Evolutionary conservation across 1,140 invertebrate genomes (phyloP), one percentile per base, ranked within the genome.

Genomic region (Pseudomyrmex concolor): DNA sequence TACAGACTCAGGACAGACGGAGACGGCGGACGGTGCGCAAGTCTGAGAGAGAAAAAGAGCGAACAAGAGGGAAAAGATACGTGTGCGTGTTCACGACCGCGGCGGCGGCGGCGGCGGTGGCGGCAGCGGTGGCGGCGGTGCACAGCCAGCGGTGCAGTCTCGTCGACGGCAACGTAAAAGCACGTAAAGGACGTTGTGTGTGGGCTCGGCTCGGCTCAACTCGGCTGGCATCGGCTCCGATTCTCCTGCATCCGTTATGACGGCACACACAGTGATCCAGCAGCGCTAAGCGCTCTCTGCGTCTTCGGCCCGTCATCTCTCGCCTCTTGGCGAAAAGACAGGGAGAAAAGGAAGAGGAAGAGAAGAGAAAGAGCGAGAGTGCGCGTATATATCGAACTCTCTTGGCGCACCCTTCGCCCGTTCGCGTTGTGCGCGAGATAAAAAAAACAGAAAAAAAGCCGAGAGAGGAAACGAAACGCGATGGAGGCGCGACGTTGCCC

Each of bases 171-270:
- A 5, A 19, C 15, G 60, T 10, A 13, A 76, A 15, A 51, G 71
- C 34, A 85, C 59, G 63, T 60, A 77, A 57, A 62, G 71, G 63
- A 78, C 81, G 80, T 82, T 59, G 73, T 81, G 85, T 87, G 85
- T 89, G 88, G 84, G 86, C 84, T 89, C 63, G 84, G 84, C 80
- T 89, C 84, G 73, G 72, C 45, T 84, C 59, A 10, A 60, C n/a
- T 85, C 71, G 50, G 8, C n/a, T 64, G n/a, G 48, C 48, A 48
- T 62, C 64, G 73, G 48, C 50, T 57, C 59, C 72, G 45, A 72
- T 83, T 83, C 74, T 83, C 78, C 60, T 70, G 78, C 82, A 83
- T 85, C 82, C 85, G 85, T 88, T 90, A 90, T 89, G 87, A 89
- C 89, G 77, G 34, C 34, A 34, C 34, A 84, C 86, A 89, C 68